Conservation (phyloP, 2,888 invertebrate genomes). For the Drosophila hamatofila region DNA sequence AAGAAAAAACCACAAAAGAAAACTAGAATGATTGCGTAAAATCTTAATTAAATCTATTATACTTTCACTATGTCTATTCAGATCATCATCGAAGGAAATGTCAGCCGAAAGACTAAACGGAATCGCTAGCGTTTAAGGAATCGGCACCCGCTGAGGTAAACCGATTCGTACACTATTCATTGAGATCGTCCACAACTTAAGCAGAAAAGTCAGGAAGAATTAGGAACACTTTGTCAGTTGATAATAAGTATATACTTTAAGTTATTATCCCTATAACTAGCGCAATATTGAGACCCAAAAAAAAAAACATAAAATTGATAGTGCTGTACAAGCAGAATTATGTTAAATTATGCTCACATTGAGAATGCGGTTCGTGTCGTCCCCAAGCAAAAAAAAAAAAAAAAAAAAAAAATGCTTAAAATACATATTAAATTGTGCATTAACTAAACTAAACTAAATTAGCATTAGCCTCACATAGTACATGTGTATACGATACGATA, state of each 20-base stretch:
- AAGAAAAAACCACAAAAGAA: neutral
- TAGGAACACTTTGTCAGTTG: constrained; percentile 12
- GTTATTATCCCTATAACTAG: constrained; percentile 33
- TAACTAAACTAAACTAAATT: constrained; percentile 60
- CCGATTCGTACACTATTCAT: constrained; percentile 70
- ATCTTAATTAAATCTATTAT: constrained; percentile 5
- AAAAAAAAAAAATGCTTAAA: constrained; percentile 18
- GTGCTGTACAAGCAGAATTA: constrained; percentile 25
- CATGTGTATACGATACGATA: constrained; percentile 73
- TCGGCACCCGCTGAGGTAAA: constrained; percentile 82
- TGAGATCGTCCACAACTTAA: constrained; percentile 29
- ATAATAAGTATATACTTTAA: constrained; percentile 37
- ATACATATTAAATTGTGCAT: constrained; percentile 53
- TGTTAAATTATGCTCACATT: constrained; percentile 46
- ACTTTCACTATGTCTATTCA: constrained; percentile 35
- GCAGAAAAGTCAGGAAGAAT: constrained; percentile 7
- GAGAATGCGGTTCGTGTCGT: constrained; percentile 41
- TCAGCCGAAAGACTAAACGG: constrained; percentile 85
- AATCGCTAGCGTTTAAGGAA: constrained; percentile 85
- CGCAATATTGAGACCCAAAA: constrained; percentile 38
- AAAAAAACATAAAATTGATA: neutral
- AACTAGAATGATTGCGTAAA: neutral
- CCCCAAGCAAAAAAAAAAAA: constrained; percentile 24
- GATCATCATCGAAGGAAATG: constrained; percentile 85
- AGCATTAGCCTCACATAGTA: constrained; percentile 31